Evolutionary conservation across 2,113 vertebrate genomes (phyloP).

Genomic region (Peromyscus californicus): DNA sequence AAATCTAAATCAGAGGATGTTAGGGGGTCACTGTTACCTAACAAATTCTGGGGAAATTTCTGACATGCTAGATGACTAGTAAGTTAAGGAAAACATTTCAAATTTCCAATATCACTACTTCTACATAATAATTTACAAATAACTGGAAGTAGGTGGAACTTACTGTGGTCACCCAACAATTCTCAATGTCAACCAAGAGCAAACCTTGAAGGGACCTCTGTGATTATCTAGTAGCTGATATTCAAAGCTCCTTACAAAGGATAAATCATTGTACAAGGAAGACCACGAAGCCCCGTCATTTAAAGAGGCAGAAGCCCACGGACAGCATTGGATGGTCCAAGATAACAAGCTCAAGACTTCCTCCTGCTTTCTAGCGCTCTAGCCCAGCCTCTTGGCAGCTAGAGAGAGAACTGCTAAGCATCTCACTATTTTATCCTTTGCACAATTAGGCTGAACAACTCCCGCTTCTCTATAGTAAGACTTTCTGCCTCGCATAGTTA

Average conservation of each 20-base stretch:
- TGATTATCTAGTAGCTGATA: not conserved
- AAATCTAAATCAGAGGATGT: constrained; percentile 53
- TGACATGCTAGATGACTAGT: not conserved
- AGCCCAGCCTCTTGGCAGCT: not conserved
- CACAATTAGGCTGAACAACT: not conserved
- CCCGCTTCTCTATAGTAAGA: not conserved
- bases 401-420: not conserved
- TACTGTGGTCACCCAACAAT: not conserved
- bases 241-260: not conserved
- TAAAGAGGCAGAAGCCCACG: not conserved
- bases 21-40: not conserved
- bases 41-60: constrained; percentile 35
- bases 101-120: not conserved
- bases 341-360: not conserved
- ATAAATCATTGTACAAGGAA: not conserved
- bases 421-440: not conserved
- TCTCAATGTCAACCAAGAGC: not conserved
- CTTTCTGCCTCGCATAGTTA: constrained; percentile 14
- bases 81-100: not conserved
- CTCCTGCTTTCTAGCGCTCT: not conserved
- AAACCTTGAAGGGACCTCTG: not conserved
- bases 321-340: not conserved
- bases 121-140: constrained; percentile 27
- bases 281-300: not conserved
- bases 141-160: not conserved